Conservation (phyloP, 2,113 vertebrate species). For the Vulpes vulpes region DNA sequence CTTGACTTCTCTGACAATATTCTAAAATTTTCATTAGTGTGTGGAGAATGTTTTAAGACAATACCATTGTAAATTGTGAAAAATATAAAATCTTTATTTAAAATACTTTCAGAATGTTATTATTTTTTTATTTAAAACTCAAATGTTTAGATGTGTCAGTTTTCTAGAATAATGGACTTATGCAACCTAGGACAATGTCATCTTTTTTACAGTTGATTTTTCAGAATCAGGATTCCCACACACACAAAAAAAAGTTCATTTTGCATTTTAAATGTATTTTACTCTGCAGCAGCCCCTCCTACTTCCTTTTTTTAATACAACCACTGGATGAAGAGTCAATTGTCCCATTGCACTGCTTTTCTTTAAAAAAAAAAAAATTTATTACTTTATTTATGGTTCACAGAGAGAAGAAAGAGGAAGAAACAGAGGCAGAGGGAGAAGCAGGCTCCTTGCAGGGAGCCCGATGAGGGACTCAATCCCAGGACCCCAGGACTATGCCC, state of each 20-base stretch:
- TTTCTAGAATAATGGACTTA: background rate
- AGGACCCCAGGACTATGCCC: too few species aligned
- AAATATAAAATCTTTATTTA: slow-evolving; percentile 44
- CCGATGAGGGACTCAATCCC: too few species aligned
- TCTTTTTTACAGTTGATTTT: background rate
- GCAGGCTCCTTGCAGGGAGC: too few species aligned
- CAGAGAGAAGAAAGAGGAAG: too few species aligned
- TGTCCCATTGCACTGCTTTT: background rate
- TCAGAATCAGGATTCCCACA: background rate
- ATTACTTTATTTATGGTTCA: too few species aligned
- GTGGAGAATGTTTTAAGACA: background rate
- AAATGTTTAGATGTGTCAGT: background rate
- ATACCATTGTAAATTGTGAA: slow-evolving; percentile 19
- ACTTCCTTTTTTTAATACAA: background rate
- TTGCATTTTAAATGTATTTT: background rate
- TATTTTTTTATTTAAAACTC: slow-evolving; percentile 22
- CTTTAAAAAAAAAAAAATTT: too few species aligned
- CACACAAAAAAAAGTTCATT: background rate
- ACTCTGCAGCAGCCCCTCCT: background rate
- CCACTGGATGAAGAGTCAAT: background rate
- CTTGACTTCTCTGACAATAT: slow-evolving; percentile 39
- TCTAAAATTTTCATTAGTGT: background rate
- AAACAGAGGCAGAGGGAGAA: too few species aligned
- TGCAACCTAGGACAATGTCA: background rate
- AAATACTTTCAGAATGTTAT: slow-evolving; percentile 35